Evolutionary conservation across 2,888 invertebrate species (phyloP).

Genomic region (Aphidoletes aphidimyza): DNA sequence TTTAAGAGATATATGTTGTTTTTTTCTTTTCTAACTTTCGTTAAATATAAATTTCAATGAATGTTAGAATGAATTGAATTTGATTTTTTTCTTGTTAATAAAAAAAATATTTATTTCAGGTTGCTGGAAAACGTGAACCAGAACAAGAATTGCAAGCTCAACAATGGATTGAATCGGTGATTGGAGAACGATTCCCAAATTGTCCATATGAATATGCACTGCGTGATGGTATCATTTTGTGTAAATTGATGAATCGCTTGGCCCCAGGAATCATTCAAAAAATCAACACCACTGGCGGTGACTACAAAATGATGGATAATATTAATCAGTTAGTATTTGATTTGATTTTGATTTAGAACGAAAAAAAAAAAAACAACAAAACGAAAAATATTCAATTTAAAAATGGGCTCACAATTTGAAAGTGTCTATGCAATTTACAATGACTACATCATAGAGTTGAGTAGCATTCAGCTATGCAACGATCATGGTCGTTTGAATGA

Average conservation of each 20-base stretch:
- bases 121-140: conserved; percentile 83
- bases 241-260: conserved; percentile 89
- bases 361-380: not conserved
- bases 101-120: conserved; percentile 73
- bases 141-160: conserved; percentile 84
- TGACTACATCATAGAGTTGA: too few species aligned
- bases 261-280: conserved; percentile 85
- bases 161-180: conserved; percentile 85
- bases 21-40: not conserved
- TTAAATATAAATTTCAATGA: not conserved
- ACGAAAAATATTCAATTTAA: too few species aligned
- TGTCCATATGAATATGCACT: conserved; percentile 81
- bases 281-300: conserved; percentile 85
- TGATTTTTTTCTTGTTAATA: not conserved
- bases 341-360: not conserved
- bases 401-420: too few species aligned
- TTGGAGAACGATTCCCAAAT: conserved; percentile 78
- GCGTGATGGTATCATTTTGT: conserved; percentile 85
- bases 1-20: not conserved
- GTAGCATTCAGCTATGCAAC: too few species aligned
- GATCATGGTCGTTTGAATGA: too few species aligned
- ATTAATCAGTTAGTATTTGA: conserved; percentile 80
- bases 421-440: too few species aligned
- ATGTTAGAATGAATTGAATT: not conserved
- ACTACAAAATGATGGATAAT: conserved; percentile 97